Conservation (phyloP, 1,140 invertebrate genomes). For the Sesamia nonagrioides region DNA sequence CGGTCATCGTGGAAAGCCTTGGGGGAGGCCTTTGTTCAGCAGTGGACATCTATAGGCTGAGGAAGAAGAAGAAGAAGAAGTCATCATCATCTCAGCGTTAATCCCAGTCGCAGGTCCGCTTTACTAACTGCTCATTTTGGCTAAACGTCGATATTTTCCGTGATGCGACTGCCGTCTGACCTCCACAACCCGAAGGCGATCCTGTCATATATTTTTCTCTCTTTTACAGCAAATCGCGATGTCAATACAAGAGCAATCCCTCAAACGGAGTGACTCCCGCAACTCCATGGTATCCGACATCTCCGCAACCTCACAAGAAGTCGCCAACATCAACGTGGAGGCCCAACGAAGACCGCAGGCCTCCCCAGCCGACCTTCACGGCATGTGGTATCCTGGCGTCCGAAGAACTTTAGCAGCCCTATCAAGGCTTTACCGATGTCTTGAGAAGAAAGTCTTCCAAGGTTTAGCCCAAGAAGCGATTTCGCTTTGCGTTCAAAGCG, state of each 20-base stretch:
- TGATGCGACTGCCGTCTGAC: too few relatives aligned
- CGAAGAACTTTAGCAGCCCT: slow-evolving; percentile 97
- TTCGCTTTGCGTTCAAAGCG: slow-evolving; percentile 96
- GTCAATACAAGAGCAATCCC: slow-evolving; percentile 90
- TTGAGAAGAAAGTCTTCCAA: slow-evolving; percentile 98
- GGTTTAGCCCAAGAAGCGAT: slow-evolving; percentile 98
- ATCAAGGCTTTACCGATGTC: slow-evolving; percentile 97
- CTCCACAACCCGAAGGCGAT: too few relatives aligned
- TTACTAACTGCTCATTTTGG: too few relatives aligned
- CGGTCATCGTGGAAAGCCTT: too few relatives aligned
- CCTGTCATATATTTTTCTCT: too few relatives aligned
- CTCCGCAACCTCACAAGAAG: slow-evolving; percentile 90
- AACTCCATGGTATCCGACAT: slow-evolving; percentile 90
- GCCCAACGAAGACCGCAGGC: slow-evolving; percentile 81
- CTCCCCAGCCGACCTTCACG: slow-evolving; percentile 98
- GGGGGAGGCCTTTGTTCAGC: too few relatives aligned
- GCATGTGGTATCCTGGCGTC: slow-evolving; percentile 99
- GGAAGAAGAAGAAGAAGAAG: too few relatives aligned
- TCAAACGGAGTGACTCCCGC: slow-evolving; percentile 90
- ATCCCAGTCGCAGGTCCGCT: too few relatives aligned
- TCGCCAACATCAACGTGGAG: slow-evolving; percentile 88
- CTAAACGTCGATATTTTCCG: too few relatives aligned
- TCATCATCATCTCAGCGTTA: too few relatives aligned
- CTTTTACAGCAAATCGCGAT: slow-evolving; percentile 91
- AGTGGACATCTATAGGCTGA: too few relatives aligned